Evolutionary conservation across 1,140 invertebrate genomes (phyloP).

Genomic region (Holotrichia oblita): DNA sequence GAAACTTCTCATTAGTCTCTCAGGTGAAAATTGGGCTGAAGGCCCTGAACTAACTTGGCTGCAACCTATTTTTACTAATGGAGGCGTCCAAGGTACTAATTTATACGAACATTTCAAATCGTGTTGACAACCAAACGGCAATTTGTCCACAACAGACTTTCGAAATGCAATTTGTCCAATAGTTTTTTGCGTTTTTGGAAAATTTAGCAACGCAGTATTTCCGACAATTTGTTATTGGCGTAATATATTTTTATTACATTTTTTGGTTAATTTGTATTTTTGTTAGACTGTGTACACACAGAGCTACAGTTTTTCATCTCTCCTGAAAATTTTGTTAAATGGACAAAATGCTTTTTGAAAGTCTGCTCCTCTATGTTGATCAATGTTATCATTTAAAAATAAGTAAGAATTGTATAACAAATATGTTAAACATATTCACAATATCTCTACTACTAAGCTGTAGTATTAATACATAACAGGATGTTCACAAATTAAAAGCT

Average conservation of each 20-base stretch:
- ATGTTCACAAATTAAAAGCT: too few relatives aligned
- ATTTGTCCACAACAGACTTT: background rate
- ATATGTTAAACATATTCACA: too few relatives aligned
- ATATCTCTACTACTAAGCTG: too few relatives aligned
- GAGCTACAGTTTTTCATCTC: background rate
- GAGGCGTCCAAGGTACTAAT: slow-evolving; percentile 11
- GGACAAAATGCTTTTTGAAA: slow-evolving; percentile 38
- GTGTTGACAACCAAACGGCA: background rate
- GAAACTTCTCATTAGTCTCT: slow-evolving; percentile 32
- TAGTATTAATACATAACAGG: too few relatives aligned
- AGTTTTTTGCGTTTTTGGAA: slow-evolving; percentile 13
- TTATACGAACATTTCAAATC: background rate
- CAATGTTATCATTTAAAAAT: too few relatives aligned
- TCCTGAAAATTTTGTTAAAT: slow-evolving; percentile 28
- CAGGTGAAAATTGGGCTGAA: slow-evolving; percentile 22
- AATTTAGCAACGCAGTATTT: slow-evolving; percentile 7
- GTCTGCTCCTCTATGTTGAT: slow-evolving; percentile 37
- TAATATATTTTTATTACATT: slow-evolving; percentile 2
- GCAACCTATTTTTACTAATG: slow-evolving; percentile 38
- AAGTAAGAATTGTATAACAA: too few relatives aligned
- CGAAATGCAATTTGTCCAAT: slow-evolving; percentile 25
- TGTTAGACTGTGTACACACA: background rate
- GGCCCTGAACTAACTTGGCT: slow-evolving; percentile 41
- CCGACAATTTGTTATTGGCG: background rate
- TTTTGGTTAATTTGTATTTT: background rate